These are phyloP conservation scores for Prunella himalayana DNA, from an alignment of 2,113 vertebrate genomes.

Conservation along the genomic window DNA sequence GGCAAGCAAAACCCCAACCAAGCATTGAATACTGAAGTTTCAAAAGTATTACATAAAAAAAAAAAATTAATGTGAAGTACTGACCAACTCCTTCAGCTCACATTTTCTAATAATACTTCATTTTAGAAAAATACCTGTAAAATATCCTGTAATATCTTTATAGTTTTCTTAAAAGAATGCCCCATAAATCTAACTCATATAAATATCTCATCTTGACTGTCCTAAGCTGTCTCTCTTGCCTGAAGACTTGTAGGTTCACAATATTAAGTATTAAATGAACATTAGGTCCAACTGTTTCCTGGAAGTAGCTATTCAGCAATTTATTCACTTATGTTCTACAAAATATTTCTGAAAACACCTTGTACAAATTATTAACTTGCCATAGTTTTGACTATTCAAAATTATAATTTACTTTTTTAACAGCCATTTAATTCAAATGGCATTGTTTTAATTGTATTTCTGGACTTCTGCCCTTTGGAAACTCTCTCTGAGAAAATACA, in stretches of 20 bases:
- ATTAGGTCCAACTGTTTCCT: neutral
- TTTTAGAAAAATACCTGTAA: neutral
- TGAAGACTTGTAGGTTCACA: neutral
- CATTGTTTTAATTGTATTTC: neutral
- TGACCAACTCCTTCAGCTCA: neutral
- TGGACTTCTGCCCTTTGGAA: neutral
- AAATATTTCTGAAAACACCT: neutral
- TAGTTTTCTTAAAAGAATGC: neutral
- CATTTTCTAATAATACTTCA: neutral
- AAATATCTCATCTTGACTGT: neutral
- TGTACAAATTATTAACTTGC: neutral
- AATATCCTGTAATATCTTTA: neutral
- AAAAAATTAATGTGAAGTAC: neutral
- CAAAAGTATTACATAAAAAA: neutral
- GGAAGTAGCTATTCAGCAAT: neutral
- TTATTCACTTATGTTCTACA: neutral
- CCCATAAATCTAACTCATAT: neutral
- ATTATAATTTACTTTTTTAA: neutral
- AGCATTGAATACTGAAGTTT: neutral
- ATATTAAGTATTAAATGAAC: neutral
- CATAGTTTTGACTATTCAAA: neutral
- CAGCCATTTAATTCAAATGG: neutral
- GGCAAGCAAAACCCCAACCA: conserved; percentile 19
- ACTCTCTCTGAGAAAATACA: neutral
- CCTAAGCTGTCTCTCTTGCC: neutral